Conservation (phyloP, 2,888 invertebrate genomes). For the Baronia brevicornis region DNA sequence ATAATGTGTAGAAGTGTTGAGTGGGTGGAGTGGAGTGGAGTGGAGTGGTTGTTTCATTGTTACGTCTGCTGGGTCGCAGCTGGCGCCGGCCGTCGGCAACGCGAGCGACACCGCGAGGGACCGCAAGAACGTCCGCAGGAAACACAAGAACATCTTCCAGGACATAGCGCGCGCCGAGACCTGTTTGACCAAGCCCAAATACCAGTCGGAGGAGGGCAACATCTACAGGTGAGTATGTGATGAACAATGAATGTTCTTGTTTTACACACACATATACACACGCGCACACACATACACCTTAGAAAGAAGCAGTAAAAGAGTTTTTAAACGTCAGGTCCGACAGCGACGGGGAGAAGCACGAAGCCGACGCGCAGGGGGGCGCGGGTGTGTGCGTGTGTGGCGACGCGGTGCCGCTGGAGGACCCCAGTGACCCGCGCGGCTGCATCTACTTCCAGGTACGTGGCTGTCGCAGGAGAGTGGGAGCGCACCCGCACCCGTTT, state of each 20-base stretch:
- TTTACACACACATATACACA: too few species aligned
- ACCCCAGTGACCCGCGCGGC: constrained; percentile 71
- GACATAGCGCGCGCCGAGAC: constrained; percentile 40
- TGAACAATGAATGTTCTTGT: neutral
- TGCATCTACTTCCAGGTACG: constrained; percentile 80
- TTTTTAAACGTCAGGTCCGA: constrained; percentile 6
- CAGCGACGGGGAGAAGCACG: constrained; percentile 16
- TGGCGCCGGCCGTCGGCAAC: constrained; percentile 3
- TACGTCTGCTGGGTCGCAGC: too few species aligned
- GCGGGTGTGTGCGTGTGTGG: constrained; percentile 32
- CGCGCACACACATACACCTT: too few species aligned
- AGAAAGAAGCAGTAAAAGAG: too few species aligned
- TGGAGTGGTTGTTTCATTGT: too few species aligned
- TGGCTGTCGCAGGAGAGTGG: too few species aligned
- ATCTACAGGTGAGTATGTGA: constrained; percentile 21
- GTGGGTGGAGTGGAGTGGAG: too few species aligned
- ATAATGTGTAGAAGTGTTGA: too few species aligned
- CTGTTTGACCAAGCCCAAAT: constrained; percentile 31
- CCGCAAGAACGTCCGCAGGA: constrained; percentile 32
- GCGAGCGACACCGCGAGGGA: constrained; percentile 21
- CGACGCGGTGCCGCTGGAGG: constrained; percentile 46
- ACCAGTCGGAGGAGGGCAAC: constrained; percentile 28
- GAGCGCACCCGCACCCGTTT: too few species aligned
- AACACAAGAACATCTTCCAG: constrained; percentile 46
- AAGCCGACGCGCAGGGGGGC: constrained; percentile 12